Evolutionary conservation across 2,113 vertebrate genomes (phyloP), one percentile per base, ranked within the genome.

Genomic region (Papio anubis): DNA sequence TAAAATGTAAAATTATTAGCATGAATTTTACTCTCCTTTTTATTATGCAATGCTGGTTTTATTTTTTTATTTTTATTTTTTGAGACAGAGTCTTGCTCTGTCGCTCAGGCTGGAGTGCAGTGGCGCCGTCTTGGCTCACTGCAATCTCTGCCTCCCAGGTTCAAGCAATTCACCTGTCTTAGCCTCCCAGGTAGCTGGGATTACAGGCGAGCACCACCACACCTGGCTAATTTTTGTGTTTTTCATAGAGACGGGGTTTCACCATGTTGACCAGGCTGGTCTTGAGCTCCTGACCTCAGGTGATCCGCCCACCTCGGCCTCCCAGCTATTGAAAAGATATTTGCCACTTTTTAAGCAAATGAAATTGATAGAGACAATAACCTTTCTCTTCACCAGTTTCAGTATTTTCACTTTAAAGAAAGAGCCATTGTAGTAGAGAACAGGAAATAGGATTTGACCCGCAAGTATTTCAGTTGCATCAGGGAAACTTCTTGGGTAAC

Each of bases 381-480:
- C 10, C 66, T 92, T 73, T 72, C 52, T 93, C 96, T 85, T 80
- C 73, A 10, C 30, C 55, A n/a, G 59, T 64, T 66, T 68, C 66
- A 40, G 72, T 80, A 82, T 40, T 81, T 86, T 32, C 48, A 32
- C 21, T 66, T n/a, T 57, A 94, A 96, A 96, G 93, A 97, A 96
- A 95, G 96, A 85, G 78, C 30, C 73, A 68, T 78, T 94, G 96
- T 97, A 3, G 70, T 40, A 20, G 50, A 80, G 43, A 68, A 83
- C 20, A 82, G 90, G 90, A 92, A 96, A 79, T 76, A 87, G 85
- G 57, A 81, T 27, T 59, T 92, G 78, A 68, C 52, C 78, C 30
- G 81, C 55, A 81, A 90, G 87, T 72, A 55, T 59, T 92, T 95
- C 23, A 14, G 88, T 93, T 13, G 64, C 87, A 85, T 85, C 76